A percentile compares a stretch with the other conserved stretches of the same genome.
Evolutionary conservation across 2,797 vertebrate species (phyloP).

Genomic region (Lutra lutra): DNA sequence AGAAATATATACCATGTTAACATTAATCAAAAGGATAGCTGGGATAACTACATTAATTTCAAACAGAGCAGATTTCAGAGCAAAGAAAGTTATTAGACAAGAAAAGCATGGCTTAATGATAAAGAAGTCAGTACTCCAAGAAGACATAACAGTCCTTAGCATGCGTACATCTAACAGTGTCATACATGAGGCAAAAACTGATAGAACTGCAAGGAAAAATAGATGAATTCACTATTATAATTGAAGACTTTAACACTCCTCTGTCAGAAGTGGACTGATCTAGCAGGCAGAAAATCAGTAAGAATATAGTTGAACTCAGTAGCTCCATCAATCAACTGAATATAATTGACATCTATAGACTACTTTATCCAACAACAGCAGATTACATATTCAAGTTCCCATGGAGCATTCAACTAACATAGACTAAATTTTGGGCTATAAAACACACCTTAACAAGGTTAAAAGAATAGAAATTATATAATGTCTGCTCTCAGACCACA

Average conservation of each 20-base stretch:
- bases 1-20: background rate
- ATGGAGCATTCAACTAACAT: background rate
- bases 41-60: background rate
- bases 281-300: background rate
- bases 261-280: background rate
- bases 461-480: background rate
- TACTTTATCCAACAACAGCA: background rate
- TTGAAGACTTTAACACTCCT: background rate
- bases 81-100: background rate
- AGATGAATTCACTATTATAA: background rate
- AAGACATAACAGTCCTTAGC: background rate
- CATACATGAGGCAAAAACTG: background rate
- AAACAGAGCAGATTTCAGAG: background rate
- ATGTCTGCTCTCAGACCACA: background rate
- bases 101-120: background rate
- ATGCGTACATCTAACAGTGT: background rate
- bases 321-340: background rate
- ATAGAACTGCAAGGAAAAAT: background rate
- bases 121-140: background rate
- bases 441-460: background rate
- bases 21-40: background rate
- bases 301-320: background rate
- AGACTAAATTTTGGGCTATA: background rate
- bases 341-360: background rate
- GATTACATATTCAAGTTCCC: background rate